Percentiles rank a stretch among this genome's conserved stretches.
Evolutionary conservation across 2,888 invertebrate species (phyloP).

Genomic region (Sycophila texana): DNA sequence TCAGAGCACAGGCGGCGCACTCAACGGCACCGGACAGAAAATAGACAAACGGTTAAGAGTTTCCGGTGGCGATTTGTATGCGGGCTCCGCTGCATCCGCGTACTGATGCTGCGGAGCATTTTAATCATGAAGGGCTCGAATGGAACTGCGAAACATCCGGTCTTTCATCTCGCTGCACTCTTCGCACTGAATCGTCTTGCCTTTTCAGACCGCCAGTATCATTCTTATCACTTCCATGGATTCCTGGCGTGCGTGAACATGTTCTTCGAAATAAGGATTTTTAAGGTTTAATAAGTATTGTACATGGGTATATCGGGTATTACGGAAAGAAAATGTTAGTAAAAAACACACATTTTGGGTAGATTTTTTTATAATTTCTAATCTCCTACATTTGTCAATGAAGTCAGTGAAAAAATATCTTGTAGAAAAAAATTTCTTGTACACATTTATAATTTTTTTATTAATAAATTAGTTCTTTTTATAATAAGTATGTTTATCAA

Average conservation of each 20-base stretch:
- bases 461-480: too few relatives aligned
- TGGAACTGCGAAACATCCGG: constrained; percentile 65
- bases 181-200: background rate
- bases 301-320: too few relatives aligned
- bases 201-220: background rate
- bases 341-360: too few relatives aligned
- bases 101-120: constrained; percentile 61
- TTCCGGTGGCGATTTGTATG: constrained; percentile 71
- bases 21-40: constrained; percentile 50
- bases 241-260: too few relatives aligned
- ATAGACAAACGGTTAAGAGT: constrained; percentile 64
- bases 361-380: too few relatives aligned
- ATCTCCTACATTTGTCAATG: too few relatives aligned
- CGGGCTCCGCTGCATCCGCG: constrained; percentile 69
- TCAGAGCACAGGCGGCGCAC: background rate
- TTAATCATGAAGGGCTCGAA: constrained; percentile 61
- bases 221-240: background rate
- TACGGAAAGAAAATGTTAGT: too few relatives aligned
- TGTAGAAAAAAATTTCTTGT: too few relatives aligned
- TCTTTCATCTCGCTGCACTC: constrained; percentile 46
- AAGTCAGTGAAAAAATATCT: too few relatives aligned
- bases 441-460: too few relatives aligned
- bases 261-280: too few relatives aligned
- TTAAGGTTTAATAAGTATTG: background rate
- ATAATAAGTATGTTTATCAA: too few relatives aligned